Percentiles rank a stretch among this genome's conserved stretches.
Evolutionary conservation across 2,888 invertebrate genomes (phyloP).

Genomic region (Proisotoma minuta): DNA sequence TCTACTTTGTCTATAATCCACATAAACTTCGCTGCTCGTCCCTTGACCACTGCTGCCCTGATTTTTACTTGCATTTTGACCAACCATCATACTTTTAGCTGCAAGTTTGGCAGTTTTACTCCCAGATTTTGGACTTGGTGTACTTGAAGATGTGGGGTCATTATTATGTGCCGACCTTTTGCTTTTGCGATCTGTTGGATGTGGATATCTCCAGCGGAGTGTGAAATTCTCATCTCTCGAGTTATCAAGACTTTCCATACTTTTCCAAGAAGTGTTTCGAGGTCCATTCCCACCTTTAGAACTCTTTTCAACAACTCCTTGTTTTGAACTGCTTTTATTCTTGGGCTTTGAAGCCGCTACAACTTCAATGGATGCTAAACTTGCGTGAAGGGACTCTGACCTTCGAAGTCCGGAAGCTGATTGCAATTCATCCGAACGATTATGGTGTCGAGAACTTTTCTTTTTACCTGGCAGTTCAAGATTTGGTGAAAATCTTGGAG

Average conservation of each 20-base stretch:
- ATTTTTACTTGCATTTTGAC: background rate
- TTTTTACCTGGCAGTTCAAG: slow-evolving; percentile 19
- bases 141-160: slow-evolving; percentile 7
- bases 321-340: background rate
- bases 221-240: slow-evolving; percentile 42
- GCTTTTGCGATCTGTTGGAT: background rate
- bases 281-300: background rate
- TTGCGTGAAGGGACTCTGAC: slow-evolving; percentile 40
- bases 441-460: background rate
- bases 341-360: background rate
- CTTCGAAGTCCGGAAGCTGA: slow-evolving; percentile 27
- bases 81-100: slow-evolving; percentile 17
- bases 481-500: slow-evolving; percentile 35
- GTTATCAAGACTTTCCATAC: slow-evolving; percentile 39
- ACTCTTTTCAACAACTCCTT: background rate
- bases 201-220: slow-evolving; percentile 43
- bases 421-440: background rate
- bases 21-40: slow-evolving; percentile 25
- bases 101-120: slow-evolving; percentile 30
- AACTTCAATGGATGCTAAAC: slow-evolving; percentile 32
- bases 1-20: slow-evolving; percentile 40
- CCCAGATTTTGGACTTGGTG: slow-evolving; percentile 23
- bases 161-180: slow-evolving; percentile 1
- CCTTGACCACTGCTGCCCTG: too few species aligned
- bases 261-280: slow-evolving; percentile 38